Evolutionary conservation across 1,140 invertebrate species (phyloP).

Genomic region (Diachasma alloeum): DNA sequence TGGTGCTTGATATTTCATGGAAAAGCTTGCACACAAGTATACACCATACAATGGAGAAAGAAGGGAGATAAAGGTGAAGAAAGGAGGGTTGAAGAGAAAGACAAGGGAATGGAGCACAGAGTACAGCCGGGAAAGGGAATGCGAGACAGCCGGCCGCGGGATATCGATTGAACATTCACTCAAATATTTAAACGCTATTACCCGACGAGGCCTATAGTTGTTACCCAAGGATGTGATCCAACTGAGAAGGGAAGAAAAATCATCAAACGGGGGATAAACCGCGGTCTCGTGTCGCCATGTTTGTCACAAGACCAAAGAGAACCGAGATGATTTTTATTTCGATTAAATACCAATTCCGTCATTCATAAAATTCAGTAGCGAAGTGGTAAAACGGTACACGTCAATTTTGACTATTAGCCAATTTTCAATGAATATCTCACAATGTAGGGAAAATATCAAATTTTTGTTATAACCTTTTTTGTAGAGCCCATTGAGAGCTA

Average conservation of each 20-base stretch:
- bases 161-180: slow-evolving; percentile 60
- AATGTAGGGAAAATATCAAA: too few relatives aligned
- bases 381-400: too few relatives aligned
- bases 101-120: slow-evolving; percentile 32
- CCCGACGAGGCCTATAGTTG: slow-evolving; percentile 29
- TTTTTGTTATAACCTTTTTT: too few relatives aligned
- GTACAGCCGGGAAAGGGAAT: slow-evolving; percentile 34
- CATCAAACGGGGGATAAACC: background rate
- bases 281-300: background rate
- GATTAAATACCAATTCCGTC: too few relatives aligned
- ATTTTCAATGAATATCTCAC: too few relatives aligned
- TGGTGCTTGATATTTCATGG: slow-evolving; percentile 54
- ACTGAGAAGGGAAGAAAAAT: background rate
- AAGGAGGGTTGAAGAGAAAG: slow-evolving; percentile 29
- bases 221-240: background rate
- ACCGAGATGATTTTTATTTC: too few relatives aligned
- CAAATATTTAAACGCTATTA: slow-evolving; percentile 60
- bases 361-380: too few relatives aligned
- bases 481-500: too few relatives aligned
- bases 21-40: slow-evolving; percentile 36
- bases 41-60: background rate
- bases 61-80: slow-evolving; percentile 19
- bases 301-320: background rate
- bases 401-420: too few relatives aligned
- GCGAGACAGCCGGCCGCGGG: slow-evolving; percentile 31